Evolutionary conservation across 1,140 invertebrate species (phyloP).

Genomic region (Zophobas atratus): DNA sequence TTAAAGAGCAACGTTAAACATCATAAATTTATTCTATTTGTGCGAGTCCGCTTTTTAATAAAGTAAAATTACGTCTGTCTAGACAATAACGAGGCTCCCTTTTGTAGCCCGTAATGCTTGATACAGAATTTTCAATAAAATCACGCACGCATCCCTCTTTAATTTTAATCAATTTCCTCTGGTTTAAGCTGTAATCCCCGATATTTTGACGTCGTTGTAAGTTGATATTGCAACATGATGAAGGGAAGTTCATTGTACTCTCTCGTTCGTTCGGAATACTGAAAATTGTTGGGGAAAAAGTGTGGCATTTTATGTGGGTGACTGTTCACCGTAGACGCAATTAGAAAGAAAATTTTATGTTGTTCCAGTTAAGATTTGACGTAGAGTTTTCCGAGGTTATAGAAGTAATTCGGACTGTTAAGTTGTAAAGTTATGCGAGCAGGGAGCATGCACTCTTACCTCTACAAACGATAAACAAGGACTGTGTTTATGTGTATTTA

Average conservation of each 20-base stretch:
- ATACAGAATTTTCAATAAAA: slow-evolving; percentile 43
- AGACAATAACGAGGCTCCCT: slow-evolving; percentile 17
- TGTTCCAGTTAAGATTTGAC: not conserved
- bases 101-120: slow-evolving; percentile 25
- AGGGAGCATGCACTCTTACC: slow-evolving; percentile 34
- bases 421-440: slow-evolving; percentile 43
- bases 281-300: no score
- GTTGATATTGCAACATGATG: not conserved
- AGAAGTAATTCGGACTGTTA: slow-evolving; percentile 34
- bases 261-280: slow-evolving; percentile 2
- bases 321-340: not conserved
- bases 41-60: not conserved
- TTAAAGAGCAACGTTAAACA: slow-evolving; percentile 1
- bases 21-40: not conserved
- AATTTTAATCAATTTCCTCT: slow-evolving; percentile 38
- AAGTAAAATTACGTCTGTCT: slow-evolving; percentile 12
- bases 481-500: slow-evolving; percentile 47
- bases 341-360: slow-evolving; percentile 6
- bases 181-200: slow-evolving; percentile 1
- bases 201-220: slow-evolving; percentile 24
- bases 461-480: slow-evolving; percentile 41
- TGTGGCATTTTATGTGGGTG: no score
- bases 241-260: slow-evolving; percentile 1
- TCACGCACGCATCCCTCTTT: slow-evolving; percentile 21
- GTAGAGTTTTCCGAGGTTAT: slow-evolving; percentile 19